Conservation (phyloP, 2,113 vertebrate genomes). For the Tyto alba region DNA sequence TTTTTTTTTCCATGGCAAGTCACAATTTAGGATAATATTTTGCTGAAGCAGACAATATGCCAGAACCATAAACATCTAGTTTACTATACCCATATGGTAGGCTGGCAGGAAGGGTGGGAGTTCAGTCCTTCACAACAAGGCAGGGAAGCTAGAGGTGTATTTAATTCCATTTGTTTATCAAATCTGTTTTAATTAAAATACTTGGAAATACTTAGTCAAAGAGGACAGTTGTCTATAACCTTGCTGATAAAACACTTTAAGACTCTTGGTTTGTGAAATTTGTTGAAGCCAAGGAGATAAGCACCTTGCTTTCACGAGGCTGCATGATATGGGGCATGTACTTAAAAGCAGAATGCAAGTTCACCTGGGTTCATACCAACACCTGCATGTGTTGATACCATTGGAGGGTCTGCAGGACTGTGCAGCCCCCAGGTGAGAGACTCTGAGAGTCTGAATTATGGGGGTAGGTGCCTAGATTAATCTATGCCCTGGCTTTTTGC, state of each 20-base stretch:
- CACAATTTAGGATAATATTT: neutral
- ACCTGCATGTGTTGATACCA: fast-evolving
- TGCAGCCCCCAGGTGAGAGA: neutral
- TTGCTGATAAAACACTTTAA: neutral
- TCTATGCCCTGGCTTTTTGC: neutral
- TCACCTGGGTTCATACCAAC: neutral
- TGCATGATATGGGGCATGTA: neutral
- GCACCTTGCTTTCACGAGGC: neutral
- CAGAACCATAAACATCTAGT: neutral
- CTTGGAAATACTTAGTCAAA: neutral
- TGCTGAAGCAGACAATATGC: neutral
- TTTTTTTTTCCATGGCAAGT: neutral
- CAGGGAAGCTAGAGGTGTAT: neutral
- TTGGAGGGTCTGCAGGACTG: neutral
- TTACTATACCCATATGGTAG: neutral
- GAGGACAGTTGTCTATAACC: neutral
- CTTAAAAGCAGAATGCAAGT: neutral
- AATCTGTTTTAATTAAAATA: neutral
- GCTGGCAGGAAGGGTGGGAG: neutral
- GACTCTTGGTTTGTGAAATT: neutral
- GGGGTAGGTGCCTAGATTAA: neutral
- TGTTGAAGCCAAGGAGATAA: neutral
- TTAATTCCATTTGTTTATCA: neutral
- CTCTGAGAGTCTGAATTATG: neutral
- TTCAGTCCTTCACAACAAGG: neutral